Conservation (phyloP, 1,140 invertebrate species). For the Drosophila takahashii region DNA sequence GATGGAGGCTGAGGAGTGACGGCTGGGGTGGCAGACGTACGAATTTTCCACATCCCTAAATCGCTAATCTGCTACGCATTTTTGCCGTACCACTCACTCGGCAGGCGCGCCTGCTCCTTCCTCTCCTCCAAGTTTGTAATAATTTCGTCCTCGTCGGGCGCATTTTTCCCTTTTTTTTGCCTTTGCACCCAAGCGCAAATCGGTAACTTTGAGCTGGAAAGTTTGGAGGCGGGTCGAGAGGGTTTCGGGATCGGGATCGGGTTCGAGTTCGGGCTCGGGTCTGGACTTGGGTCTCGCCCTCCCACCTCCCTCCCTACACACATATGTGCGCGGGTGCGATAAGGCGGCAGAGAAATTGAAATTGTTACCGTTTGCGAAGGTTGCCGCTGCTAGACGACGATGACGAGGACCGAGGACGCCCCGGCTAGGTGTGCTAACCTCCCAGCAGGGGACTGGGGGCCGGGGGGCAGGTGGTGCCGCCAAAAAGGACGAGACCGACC, state of each 20-base stretch:
- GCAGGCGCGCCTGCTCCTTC: neutral
- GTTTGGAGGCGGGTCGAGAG: conserved; percentile 42
- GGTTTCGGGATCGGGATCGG: conserved; percentile 18
- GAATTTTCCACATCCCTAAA: conserved; percentile 83
- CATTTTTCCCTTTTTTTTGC: conserved; percentile 41
- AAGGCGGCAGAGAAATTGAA: conserved; percentile 81
- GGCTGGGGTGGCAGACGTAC: conserved; percentile 63
- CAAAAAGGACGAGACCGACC: conserved; percentile 31
- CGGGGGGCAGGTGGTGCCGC: conserved; percentile 12
- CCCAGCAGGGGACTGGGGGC: conserved; percentile 15
- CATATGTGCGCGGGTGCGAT: conserved; percentile 80
- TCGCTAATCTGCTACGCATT: conserved; percentile 83
- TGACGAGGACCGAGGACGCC: conserved; percentile 15
- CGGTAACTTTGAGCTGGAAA: conserved; percentile 76
- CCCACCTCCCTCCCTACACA: conserved; percentile 4
- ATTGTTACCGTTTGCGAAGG: conserved; percentile 80
- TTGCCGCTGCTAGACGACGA: conserved; percentile 72
- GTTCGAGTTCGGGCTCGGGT: conserved; percentile 28
- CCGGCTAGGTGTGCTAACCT: conserved; percentile 64
- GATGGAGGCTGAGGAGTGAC: conserved; percentile 4
- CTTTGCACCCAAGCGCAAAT: conserved; percentile 69
- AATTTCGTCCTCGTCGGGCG: conserved; percentile 53
- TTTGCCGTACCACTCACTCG: conserved; percentile 60
- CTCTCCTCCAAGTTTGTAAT: conserved; percentile 50
- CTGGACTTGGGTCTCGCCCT: conserved; percentile 15